Evolutionary conservation across 2,888 invertebrate species (phyloP), one percentile per base, ranked within the genome.

Genomic region (Zygaena filipendulae): DNA sequence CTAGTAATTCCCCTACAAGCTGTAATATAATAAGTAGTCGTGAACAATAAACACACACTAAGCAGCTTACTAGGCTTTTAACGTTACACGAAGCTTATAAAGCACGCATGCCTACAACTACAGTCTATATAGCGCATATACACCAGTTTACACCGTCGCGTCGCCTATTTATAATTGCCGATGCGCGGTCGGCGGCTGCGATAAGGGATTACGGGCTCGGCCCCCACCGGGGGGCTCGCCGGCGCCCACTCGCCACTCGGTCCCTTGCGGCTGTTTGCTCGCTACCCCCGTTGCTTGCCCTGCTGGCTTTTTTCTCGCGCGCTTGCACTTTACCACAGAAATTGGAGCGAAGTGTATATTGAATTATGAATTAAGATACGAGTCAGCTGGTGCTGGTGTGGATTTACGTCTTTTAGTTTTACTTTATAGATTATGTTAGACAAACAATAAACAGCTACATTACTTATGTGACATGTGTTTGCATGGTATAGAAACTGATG

Each of bases 301-400:
- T 45, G 54, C 53, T 55, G 52, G 59, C 60, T 62, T 69, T 72
- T 71, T 68, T 66, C 64, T 56, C 62, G 60, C 52, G 57, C 59
- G 59, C 63, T 63, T 69, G 68, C 69, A 66, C 61, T 72, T 58
- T 58, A 51, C 59, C 53, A 52, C 57, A 55, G 44, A 42, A 46
- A 47, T 43, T 45, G 43, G 45, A 47, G 52, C 54, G 55, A 41
- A 53, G 58, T 56, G 59, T 61, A 57, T 62, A 68, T 70, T 72
- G 71, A 72, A 71, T 77, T 70, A 72, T 69, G 63, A 69, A 69
- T 64, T 61, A 63, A 60, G 60, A 63, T 59, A 60, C 61, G 58
- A 59, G 54, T 49, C 42, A 40, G 44, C n/a, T n/a, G n/a, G n/a
- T n/a, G n/a, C n/a, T n/a, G n/a, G n/a, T n/a, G n/a, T n/a, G n/a